phyloP scores from a whole-genome alignment of 1,140 invertebrate species.

The Formica selysi region DNA sequence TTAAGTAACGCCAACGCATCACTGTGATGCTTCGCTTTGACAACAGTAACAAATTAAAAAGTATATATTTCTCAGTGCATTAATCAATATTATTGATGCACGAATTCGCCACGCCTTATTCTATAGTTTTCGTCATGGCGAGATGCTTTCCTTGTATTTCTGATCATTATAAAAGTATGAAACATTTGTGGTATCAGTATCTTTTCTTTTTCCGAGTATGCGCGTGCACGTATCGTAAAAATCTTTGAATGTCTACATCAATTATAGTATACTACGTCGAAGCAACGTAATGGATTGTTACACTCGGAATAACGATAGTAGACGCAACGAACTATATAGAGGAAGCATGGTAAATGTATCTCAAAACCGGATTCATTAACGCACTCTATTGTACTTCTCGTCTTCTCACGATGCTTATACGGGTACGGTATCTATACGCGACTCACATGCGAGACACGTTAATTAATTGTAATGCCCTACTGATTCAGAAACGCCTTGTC shows the following conservation, averaged over 20 bases:
- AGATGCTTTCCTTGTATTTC: not conserved
- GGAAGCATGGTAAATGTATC: constrained; percentile 44
- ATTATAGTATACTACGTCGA: no score
- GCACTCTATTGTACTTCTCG: constrained; percentile 6
- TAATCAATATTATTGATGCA: not conserved
- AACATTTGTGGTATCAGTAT: not conserved
- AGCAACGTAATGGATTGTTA: not conserved
- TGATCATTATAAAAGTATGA: not conserved
- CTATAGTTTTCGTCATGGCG: not conserved
- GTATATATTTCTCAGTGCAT: no score
- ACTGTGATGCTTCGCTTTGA: no score
- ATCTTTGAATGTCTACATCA: no score
- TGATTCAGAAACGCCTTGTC: constrained; percentile 74
- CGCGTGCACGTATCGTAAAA: no score
- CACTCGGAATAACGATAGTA: not conserved
- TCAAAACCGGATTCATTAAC: constrained; percentile 40
- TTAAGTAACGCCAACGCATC: no score
- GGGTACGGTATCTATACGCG: constrained; percentile 57
- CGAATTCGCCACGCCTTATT: not conserved
- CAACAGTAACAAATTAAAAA: no score
- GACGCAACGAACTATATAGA: constrained; percentile 13
- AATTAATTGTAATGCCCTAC: constrained; percentile 79
- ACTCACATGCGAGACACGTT: constrained; percentile 61
- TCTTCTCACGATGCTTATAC: constrained; percentile 22
- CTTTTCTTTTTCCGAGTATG: not conserved